A percentile compares a stretch with the other conserved stretches of the same genome.
These are phyloP conservation scores for Epistrophella euchroma DNA, from an alignment of 2,888 invertebrate genomes.

Conservation along the genomic window DNA sequence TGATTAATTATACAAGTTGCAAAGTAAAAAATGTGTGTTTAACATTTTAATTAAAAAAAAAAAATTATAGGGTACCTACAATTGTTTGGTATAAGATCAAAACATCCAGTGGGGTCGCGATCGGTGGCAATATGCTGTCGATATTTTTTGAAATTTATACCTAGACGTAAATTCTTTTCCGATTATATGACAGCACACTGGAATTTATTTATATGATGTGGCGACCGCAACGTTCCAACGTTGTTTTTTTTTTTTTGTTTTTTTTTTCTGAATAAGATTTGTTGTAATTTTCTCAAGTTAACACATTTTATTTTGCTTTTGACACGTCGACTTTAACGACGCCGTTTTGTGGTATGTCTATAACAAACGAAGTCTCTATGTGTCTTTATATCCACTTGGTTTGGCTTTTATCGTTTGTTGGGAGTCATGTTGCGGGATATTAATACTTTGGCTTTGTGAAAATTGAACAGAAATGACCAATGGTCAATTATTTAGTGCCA, in stretches of 20 bases:
- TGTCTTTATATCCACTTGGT: slow-evolving; percentile 15
- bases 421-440: slow-evolving; percentile 58
- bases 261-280: slow-evolving; percentile 20
- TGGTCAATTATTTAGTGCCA: slow-evolving; percentile 75
- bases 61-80: slow-evolving; percentile 34
- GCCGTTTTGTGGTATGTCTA: slow-evolving; percentile 35
- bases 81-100: slow-evolving; percentile 35
- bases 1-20: slow-evolving; percentile 37
- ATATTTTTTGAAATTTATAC: slow-evolving; percentile 73
- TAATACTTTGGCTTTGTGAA: slow-evolving; percentile 68
- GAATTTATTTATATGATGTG: not conserved
- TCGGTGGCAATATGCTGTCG: slow-evolving; percentile 73
- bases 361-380: slow-evolving; percentile 10
- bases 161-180: slow-evolving; percentile 63
- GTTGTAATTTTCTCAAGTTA: slow-evolving; percentile 72
- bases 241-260: not conserved
- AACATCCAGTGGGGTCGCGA: slow-evolving; percentile 46
- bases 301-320: slow-evolving; percentile 74
- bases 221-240: slow-evolving; percentile 8
- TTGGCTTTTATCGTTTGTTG: slow-evolving; percentile 61
- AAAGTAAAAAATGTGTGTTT: not conserved
- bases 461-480: slow-evolving; percentile 70
- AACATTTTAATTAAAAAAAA: not conserved
- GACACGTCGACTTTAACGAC: slow-evolving; percentile 64
- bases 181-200: slow-evolving; percentile 49